Evolutionary conservation across 2,113 vertebrate genomes (phyloP), one percentile per base, ranked within the genome.

Genomic region (Chionis minor): DNA sequence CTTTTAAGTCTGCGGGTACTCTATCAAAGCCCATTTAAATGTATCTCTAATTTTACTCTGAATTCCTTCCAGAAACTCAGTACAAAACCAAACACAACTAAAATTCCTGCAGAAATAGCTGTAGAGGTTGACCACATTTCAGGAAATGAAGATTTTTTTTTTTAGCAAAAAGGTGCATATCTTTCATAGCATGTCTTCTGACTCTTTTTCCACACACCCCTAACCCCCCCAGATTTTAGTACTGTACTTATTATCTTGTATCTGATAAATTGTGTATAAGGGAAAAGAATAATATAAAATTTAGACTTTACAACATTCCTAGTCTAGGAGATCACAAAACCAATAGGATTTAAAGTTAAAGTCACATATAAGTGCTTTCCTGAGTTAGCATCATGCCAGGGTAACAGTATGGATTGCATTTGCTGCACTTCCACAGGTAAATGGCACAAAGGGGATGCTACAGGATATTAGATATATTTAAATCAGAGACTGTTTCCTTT

Each of bases 401-500:
- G 12, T 42, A 73, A 42, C 5, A 49, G 27, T 49, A 40, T 38
- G 40, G 49, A 61, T 42, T 65, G 30, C 23, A 62, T 65, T 70
- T 90, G 51, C 49, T 75, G 8, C 45, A 72, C 86, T 95, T 88
- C 51, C 71, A 74, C 27, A 23, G 32, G 21, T 73, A 90, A 91
- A 83, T 63, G 45, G 5, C 58, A 78, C 24, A 58, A 52, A 91
- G 42, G 15, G 44, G 19, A 86, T 75, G 44, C 9, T 93, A 56
- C 78, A 82, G 82, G 74, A 77, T 94, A 86, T 93, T 88, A 90
- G 54, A 86, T 88, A 63, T 71, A 84, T 94, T 94, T 93, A 88
- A 96, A 94, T 90, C 63, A 96, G 73, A 87, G 93, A 79, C 14
- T 28, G 14, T 86, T 95, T 86, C 86, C 58, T 82, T 90, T 92